Evolutionary conservation across 1,140 invertebrate species (phyloP).

Genomic region (Coptotermes formosanus): DNA sequence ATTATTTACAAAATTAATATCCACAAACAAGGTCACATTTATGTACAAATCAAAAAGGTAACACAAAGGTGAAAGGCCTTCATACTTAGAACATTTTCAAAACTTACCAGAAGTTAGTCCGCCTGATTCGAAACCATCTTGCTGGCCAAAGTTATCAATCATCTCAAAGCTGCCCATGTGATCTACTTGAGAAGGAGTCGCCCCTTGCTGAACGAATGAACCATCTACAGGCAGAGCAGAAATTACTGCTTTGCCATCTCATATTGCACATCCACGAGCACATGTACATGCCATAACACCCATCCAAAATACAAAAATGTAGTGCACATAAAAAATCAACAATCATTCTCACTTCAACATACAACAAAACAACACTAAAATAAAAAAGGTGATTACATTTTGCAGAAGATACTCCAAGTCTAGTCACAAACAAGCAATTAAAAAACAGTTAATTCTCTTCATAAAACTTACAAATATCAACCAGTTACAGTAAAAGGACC

Average conservation of each 20-base stretch:
- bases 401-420: neutral
- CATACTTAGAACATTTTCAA: neutral
- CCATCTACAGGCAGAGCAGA: conserved; percentile 37
- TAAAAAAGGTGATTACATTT: neutral
- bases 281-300: neutral
- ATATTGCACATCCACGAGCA: conserved; percentile 20
- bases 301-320: conserved; percentile 12
- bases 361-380: neutral
- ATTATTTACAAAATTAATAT: no score
- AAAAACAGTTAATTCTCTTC: no score
- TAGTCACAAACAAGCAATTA: neutral
- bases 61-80: no score
- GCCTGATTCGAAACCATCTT: conserved; percentile 33
- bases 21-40: no score
- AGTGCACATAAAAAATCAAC: neutral
- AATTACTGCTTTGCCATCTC: conserved; percentile 30
- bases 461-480: no score
- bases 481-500: no score
- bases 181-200: conserved; percentile 26
- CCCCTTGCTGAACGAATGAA: conserved; percentile 30
- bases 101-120: conserved; percentile 34
- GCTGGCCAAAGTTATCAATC: conserved; percentile 39
- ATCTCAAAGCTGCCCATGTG: conserved; percentile 40
- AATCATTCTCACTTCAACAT: neutral
- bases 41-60: no score